A percentile compares a stretch with the other conserved stretches of the same genome.
Conservation (phyloP, 2,113 vertebrate species). For the Ginglymostoma cirratum region DNA sequence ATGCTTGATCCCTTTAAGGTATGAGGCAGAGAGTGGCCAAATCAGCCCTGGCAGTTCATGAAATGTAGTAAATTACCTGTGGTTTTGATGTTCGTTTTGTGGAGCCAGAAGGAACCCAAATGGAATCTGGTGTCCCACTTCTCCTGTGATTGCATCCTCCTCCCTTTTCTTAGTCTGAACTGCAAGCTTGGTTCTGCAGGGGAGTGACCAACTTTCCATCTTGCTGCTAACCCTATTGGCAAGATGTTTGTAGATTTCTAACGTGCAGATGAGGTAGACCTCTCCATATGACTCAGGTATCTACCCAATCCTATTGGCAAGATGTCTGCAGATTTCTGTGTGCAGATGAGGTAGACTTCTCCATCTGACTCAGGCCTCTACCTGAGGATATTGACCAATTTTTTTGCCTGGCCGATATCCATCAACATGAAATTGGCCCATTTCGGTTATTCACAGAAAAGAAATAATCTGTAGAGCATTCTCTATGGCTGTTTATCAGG, state of each 20-base stretch:
- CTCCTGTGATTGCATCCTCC: not conserved
- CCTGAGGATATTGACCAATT: not conserved
- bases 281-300: not conserved
- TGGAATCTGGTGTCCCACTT: not conserved
- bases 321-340: not conserved
- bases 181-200: not conserved
- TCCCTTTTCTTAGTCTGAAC: not conserved
- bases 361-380: not conserved
- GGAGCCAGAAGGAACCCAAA: too few species aligned
- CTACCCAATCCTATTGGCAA: not conserved
- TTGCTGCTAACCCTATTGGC: too few species aligned
- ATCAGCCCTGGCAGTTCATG: not conserved
- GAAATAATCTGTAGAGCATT: not conserved
- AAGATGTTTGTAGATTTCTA: not conserved
- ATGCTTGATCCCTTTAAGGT: not conserved
- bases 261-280: not conserved
- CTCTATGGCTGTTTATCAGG: not conserved
- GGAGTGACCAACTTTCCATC: not conserved
- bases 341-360: not conserved
- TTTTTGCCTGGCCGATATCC: not conserved
- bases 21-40: not conserved
- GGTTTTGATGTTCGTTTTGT: not conserved
- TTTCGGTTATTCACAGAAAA: not conserved
- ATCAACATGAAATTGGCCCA: not conserved
- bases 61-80: not conserved